Evolutionary conservation across 2,888 invertebrate species (phyloP).

Genomic region (Hymenopus coronatus): DNA sequence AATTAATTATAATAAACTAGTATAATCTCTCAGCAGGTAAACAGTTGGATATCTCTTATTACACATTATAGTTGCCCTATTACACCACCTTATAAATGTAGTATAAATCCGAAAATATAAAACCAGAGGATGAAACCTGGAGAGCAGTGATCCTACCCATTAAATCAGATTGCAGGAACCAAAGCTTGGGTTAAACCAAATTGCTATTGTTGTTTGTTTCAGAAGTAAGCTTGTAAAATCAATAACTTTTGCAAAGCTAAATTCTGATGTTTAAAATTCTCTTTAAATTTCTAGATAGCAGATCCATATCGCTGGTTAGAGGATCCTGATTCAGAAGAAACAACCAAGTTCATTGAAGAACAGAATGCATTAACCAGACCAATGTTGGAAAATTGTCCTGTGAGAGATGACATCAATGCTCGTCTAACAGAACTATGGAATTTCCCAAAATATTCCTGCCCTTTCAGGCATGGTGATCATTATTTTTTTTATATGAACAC

Average conservation of each 20-base stretch:
- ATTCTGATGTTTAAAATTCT: not conserved
- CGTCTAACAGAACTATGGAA: constrained; percentile 91
- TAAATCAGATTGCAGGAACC: no score
- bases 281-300: constrained; percentile 55
- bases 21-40: no score
- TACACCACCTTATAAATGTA: no score
- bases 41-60: no score
- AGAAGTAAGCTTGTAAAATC: no score
- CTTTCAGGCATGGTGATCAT: constrained; percentile 73
- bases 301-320: constrained; percentile 98
- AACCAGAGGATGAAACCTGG: no score
- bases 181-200: no score
- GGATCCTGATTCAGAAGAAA: constrained; percentile 90
- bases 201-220: no score
- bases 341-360: constrained; percentile 82
- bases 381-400: constrained; percentile 73
- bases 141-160: no score
- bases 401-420: constrained; percentile 68
- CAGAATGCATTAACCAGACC: constrained; percentile 88
- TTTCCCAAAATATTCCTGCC: constrained; percentile 92
- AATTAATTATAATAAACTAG: no score
- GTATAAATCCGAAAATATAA: no score
- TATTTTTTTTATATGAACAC: constrained; percentile 93
- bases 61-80: no score
- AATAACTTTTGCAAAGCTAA: not conserved